phyloP scores from a whole-genome alignment of 2,113 vertebrate genomes.

The Istiophorus platypterus region DNA sequence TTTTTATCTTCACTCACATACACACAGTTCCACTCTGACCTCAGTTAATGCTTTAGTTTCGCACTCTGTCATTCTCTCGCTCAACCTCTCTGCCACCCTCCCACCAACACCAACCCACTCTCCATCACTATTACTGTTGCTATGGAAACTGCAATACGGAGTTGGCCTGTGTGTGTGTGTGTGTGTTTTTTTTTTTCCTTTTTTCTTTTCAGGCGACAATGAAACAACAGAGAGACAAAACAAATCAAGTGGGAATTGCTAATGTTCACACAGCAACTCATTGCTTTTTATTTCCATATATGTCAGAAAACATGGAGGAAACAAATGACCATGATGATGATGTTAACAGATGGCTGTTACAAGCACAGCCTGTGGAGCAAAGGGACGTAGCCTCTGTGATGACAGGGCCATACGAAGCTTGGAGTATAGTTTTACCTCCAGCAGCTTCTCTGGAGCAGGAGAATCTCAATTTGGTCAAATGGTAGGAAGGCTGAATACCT shows the following conservation, averaged over 20 bases:
- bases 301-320: neutral
- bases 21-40: constrained; percentile 1
- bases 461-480: too few species aligned
- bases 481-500: too few species aligned
- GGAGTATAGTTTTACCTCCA: neutral
- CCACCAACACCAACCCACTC: constrained; percentile 46
- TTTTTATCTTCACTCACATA: neutral
- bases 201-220: constrained; percentile 18
- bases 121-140: constrained; percentile 76
- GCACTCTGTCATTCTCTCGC: neutral
- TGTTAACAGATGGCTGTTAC: neutral
- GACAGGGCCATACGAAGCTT: too few species aligned
- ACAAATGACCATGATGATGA: neutral
- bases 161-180: constrained; percentile 56
- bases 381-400: too few species aligned
- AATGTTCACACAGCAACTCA: neutral
- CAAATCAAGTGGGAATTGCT: constrained; percentile 15
- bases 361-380: neutral
- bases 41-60: constrained; percentile 5
- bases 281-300: neutral
- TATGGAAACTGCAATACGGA: constrained; percentile 82
- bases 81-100: constrained; percentile 4
- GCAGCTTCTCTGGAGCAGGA: too few species aligned
- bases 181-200: constrained; percentile 41
- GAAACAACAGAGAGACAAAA: constrained; percentile 31